Conservation (phyloP, 2,797 vertebrate species). For the Hemitrygon akajei region DNA sequence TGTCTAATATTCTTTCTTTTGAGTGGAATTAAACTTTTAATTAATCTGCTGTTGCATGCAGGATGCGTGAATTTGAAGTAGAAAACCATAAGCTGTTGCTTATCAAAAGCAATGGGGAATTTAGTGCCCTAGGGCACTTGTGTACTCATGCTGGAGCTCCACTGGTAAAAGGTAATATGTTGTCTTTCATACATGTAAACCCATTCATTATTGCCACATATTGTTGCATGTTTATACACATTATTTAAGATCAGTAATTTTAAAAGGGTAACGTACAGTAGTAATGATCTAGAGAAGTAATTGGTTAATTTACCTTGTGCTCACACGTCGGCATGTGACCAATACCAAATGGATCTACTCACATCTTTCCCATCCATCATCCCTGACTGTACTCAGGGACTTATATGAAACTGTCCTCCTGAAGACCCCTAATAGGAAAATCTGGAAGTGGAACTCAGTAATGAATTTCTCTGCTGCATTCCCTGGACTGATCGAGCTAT, state of each 20-base stretch:
- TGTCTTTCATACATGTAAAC: neutral
- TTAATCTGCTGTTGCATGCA: constrained; percentile 43
- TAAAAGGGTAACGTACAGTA: no score
- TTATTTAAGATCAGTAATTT: neutral
- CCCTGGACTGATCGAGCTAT: no score
- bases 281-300: no score
- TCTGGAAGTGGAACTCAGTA: no score
- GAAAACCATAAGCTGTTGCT: constrained; percentile 63
- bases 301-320: no score
- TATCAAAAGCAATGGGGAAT: constrained; percentile 59
- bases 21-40: neutral
- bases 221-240: neutral
- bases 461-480: no score
- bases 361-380: no score
- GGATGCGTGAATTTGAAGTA: constrained; percentile 72
- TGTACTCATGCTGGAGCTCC: constrained; percentile 75
- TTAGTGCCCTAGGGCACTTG: constrained; percentile 66
- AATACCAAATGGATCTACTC: no score
- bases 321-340: no score
- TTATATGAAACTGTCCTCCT: no score
- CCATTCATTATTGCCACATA: neutral
- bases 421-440: no score
- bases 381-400: no score
- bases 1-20: neutral
- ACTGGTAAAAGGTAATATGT: constrained; percentile 68